Base-by-base conservation (phyloP, 1,140 invertebrate genomes). In the Marisa cornuarietis region DNA sequence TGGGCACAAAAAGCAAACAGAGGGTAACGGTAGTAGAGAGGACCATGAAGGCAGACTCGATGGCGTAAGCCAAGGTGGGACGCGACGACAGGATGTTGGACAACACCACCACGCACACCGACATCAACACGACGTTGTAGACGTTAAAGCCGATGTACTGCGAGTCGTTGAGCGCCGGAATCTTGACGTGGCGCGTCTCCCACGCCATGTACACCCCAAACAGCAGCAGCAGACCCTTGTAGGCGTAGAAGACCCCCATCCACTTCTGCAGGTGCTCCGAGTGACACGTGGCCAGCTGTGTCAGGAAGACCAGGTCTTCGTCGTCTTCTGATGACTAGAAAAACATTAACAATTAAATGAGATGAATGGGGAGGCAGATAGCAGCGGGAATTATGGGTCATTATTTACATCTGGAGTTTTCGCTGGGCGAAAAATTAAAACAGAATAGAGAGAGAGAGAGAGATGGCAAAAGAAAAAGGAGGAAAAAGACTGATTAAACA, bases 41-140 rank as follows among this genome's bases (percentile, higher is more conserved):
- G 14, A 97, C 91, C 84, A 97, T 97, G 62, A 97, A 92, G 16
- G 94, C 92, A 1, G 96, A 95, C 80, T 96, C 96, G 31, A 95
- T 94, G 68, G 96, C 93, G 87, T 96, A 97, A 51, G 95, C 95
- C 42, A 97, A 87, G 0, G 96, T 96, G 0, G 95, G 95, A 58
- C 95, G 92, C 85, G 97, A 95, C 18, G 95, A 95, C 68, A 97
- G 94, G 18, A 97, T 93, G 86, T 96, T 96, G 11, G 95, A 96
- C 77, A 96, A 91, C 0, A 95, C 95, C 0, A 97, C 95, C 5
- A 96, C 95, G 84, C 96, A 95, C 10, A 94, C 93, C 69, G 95
- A 95, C 52, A 95, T 96, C 79, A 97, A 95, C 22, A 98, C 95
- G 4, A 96, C 96, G 74, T 95, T 96, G 89, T 98, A 98, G 1